Percentiles rank a stretch among this genome's conserved stretches.
Conservation (phyloP, 2,888 invertebrate species). For the Volucella zonaria region DNA sequence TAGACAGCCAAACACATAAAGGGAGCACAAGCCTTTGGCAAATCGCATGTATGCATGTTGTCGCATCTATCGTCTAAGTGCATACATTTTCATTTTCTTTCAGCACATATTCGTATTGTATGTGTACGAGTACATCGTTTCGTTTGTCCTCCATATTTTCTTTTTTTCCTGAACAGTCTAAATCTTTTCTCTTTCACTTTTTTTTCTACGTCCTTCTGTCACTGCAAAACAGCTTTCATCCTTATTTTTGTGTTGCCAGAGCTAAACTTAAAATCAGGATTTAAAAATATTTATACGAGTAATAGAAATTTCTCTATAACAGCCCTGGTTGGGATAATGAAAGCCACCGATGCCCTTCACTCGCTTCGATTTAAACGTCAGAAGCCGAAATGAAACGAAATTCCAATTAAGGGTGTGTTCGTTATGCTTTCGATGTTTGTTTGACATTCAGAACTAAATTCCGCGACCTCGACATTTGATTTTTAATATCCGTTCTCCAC, state of each 20-base stretch:
- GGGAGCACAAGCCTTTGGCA: conserved; percentile 45
- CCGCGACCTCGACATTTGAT: conserved; percentile 2
- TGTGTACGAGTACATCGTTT: no score
- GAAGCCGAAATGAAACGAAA: no score
- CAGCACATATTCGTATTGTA: no score
- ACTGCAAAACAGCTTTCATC: conserved; percentile 37
- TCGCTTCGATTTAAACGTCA: no score
- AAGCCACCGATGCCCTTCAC: no score
- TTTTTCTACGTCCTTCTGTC: conserved; percentile 39
- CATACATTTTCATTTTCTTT: conserved; percentile 17
- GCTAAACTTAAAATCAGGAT: no score
- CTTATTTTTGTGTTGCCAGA: conserved; percentile 26
- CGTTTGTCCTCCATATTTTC: no score
- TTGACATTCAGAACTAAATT: conserved; percentile 25
- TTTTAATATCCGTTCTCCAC: conserved; percentile 35
- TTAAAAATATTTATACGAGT: no score
- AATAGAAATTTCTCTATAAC: conserved; percentile 19
- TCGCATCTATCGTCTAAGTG: conserved; percentile 21
- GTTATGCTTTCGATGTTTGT: conserved; percentile 7
- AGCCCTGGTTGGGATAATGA: conserved; percentile 9
- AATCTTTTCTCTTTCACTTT: conserved; percentile 11
- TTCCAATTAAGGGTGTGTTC: conserved; percentile 36
- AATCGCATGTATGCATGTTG: conserved; percentile 25
- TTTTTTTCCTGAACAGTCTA: not conserved
- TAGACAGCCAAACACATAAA: not conserved